phyloP scores from a whole-genome alignment of 2,113 vertebrate genomes.

The Malurus cyaneus region DNA sequence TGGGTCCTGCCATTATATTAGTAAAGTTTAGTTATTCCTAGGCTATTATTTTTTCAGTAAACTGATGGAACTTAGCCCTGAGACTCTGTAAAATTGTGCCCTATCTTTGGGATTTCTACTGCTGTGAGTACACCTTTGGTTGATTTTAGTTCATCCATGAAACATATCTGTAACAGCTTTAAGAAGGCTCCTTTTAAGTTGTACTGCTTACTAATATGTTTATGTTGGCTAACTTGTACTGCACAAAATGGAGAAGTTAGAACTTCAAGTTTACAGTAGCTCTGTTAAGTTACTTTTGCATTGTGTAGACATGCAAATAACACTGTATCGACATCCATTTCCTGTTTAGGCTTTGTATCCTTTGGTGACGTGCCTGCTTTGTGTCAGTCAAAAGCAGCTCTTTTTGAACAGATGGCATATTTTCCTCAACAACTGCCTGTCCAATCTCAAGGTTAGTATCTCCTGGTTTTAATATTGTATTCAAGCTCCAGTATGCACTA shows the following conservation, averaged over 20 bases:
- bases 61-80: not conserved
- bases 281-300: not conserved
- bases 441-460: slow-evolving; percentile 94
- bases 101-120: not conserved
- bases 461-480: not conserved
- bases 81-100: not conserved
- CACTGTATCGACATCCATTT: not conserved
- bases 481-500: not conserved
- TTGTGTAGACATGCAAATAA: slow-evolving; percentile 8
- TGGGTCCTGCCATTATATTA: not conserved
- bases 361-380: slow-evolving; percentile 95
- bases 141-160: not conserved
- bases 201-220: not conserved
- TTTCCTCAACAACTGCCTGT: slow-evolving; percentile 98
- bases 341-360: slow-evolving; percentile 91
- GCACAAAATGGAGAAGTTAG: not conserved
- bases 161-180: not conserved
- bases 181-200: not conserved
- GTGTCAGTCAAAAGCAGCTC: slow-evolving; percentile 98
- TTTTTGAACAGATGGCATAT: slow-evolving; percentile 97
- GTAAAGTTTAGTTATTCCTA: not conserved
- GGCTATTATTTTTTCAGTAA: not conserved
- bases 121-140: not conserved
- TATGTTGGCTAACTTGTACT: not conserved
- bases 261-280: not conserved